Evolutionary conservation across 2,888 invertebrate species (phyloP), one percentile per base, ranked within the genome.

Genomic region (Hemithea aestivaria): DNA sequence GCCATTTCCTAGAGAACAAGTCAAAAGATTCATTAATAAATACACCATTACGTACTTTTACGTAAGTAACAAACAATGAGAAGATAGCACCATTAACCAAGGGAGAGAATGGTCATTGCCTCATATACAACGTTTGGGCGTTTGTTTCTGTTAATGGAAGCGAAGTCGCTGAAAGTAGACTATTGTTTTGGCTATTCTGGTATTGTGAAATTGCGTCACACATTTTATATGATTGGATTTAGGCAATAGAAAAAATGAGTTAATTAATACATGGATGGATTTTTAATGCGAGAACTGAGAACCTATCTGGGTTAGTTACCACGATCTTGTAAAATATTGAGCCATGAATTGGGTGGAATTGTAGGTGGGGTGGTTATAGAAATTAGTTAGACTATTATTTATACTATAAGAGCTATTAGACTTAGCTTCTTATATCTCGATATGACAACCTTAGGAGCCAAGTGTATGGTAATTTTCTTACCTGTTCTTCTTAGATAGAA

Each of bases 11-110:
- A 70, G 73, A 70, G 65, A 64, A 68, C 55, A 47, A 61, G 50
- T 66, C 58, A 54, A 69, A 69, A 71, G 71, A 70, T 79, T 75
- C 65, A 73, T 78, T 76, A 73, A 78, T 81, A 80, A 79, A 33
- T 42, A 78, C 70, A 63, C 76, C 73, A 79, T 80, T 82, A 78
- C 74, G 71, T 64, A 58, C 61, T 57, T 70, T 81, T 83, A 80
- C 82, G 81, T 84, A 85, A 85, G 63, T 52, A 51, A 61, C 59
- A 60, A 79, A 85, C 85, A 85, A 85, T 83, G 75, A 62, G 63
- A 70, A 65, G 81, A 81, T 81, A 79, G 77, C 66, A 63, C 69
- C 67, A 72, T 80, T 76, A 73, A 62, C 71, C 44, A 36, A 42
- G 36, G 71, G 62, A 72, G 79, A 80, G 73, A 82, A 80, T 75